phyloP scores from a whole-genome alignment of 2,888 invertebrate species.

The Drosophila maculinotata region DNA sequence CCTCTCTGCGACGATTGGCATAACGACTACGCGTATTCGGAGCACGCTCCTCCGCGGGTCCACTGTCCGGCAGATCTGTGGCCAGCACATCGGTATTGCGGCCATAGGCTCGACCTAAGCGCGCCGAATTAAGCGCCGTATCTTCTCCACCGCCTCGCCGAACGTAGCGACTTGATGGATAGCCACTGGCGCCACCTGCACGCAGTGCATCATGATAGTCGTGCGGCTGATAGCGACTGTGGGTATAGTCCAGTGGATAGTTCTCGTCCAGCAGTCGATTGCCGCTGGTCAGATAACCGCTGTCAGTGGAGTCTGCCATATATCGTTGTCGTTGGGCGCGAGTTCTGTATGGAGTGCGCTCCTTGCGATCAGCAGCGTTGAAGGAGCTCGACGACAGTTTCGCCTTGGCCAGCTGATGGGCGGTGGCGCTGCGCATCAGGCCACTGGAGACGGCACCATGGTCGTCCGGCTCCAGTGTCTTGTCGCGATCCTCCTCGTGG shows the following conservation, averaged over 20 bases:
- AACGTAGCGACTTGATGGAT: conserved; percentile 68
- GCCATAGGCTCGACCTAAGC: conserved; percentile 71
- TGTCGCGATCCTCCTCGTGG: conserved; percentile 87
- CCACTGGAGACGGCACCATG: conserved; percentile 76
- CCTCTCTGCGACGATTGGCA: conserved; percentile 71
- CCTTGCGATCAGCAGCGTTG: conserved; percentile 85
- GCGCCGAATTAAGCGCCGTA: conserved; percentile 22
- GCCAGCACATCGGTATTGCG: conserved; percentile 66
- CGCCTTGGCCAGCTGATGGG: conserved; percentile 87
- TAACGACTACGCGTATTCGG: conserved; percentile 76
- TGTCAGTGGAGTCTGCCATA: conserved; percentile 82
- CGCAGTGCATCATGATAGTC: conserved; percentile 81
- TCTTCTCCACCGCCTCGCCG: conserved; percentile 75
- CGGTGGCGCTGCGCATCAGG: conserved; percentile 90
- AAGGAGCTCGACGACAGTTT: conserved; percentile 87
- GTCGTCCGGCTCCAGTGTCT: conserved; percentile 89
- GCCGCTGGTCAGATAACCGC: conserved; percentile 81
- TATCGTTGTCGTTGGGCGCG: conserved; percentile 79
- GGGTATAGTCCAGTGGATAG: conserved; percentile 79
- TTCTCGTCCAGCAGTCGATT: conserved; percentile 78
- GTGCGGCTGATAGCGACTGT: conserved; percentile 76
- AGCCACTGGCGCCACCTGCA: conserved; percentile 75
- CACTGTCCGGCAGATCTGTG: conserved; percentile 39
- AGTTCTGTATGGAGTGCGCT: conserved; percentile 83
- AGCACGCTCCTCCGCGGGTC: conserved; percentile 48